phyloP scores from a whole-genome alignment of 2,797 vertebrate species.

The Peromyscus melanophrys region DNA sequence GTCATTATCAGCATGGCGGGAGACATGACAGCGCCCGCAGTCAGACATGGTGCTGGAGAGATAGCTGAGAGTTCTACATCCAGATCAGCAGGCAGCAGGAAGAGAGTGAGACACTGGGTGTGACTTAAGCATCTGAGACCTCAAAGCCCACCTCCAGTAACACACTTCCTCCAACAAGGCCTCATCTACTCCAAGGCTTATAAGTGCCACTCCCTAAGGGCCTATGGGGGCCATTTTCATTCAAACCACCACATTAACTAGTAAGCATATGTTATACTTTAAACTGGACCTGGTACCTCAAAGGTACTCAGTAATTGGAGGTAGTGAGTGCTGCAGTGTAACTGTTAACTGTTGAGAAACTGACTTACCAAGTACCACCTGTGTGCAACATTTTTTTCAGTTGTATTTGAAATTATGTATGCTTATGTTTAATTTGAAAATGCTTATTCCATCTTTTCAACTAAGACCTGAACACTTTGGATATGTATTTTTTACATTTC shows the following conservation, averaged over 20 bases:
- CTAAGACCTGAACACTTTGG: not conserved
- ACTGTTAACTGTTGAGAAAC: conserved; percentile 14
- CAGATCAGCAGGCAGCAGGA: not conserved
- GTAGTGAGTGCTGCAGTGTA: not conserved
- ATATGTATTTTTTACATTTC: conserved; percentile 38
- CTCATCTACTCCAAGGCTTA: not conserved
- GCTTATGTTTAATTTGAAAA: conserved; percentile 53
- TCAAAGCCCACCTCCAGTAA: not conserved
- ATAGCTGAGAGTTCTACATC: not conserved
- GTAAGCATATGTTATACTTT: not conserved
- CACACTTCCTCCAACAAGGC: not conserved
- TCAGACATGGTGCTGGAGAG: not conserved
- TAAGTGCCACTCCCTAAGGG: not conserved
- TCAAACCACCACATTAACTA: not conserved
- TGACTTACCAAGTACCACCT: not conserved
- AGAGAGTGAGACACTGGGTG: not conserved
- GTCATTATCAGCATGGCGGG: not conserved
- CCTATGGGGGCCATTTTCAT: not conserved
- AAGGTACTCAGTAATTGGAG: not conserved
- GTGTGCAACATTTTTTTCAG: not conserved
- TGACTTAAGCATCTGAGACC: not conserved
- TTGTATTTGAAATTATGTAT: conserved; percentile 42
- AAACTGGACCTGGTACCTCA: not conserved
- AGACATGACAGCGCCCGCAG: too few species aligned
- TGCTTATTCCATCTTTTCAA: not conserved